These are phyloP conservation scores for Amphiura filiformis DNA, from an alignment of 35 echinoderm and acorn worm genomes.

Conservation along the genomic window DNA sequence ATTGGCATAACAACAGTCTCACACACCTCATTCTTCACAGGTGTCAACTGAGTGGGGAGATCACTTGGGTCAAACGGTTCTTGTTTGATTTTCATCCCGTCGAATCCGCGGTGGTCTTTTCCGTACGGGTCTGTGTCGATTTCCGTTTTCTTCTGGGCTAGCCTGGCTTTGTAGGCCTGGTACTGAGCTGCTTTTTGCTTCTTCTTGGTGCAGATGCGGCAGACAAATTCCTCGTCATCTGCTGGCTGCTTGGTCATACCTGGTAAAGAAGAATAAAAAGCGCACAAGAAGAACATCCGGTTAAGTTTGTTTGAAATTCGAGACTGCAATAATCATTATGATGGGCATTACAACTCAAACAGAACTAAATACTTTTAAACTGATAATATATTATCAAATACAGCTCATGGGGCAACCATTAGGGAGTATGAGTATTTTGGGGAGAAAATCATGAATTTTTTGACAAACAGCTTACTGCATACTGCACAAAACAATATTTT, in stretches of 20 bases:
- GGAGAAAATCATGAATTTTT: no score
- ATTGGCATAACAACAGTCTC: neutral
- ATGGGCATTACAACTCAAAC: no score
- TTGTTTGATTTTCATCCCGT: conserved; percentile 5
- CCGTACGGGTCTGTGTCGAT: neutral
- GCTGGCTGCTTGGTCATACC: conserved; percentile 85
- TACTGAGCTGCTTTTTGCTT: conserved; percentile 58
- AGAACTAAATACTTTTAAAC: no score
- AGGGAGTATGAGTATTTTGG: no score
- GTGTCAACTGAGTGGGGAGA: neutral
- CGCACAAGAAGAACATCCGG: no score
- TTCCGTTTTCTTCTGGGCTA: conserved; percentile 13
- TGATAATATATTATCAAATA: no score
- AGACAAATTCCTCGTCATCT: conserved; percentile 92
- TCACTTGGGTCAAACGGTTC: neutral
- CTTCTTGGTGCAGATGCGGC: conserved; percentile 69
- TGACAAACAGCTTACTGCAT: no score
- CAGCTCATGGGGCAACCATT: no score
- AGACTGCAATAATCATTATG: no score
- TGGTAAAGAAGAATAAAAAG: conserved; percentile 12
- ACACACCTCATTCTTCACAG: neutral
- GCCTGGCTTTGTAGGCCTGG: conserved; percentile 39
- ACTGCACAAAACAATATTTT: no score
- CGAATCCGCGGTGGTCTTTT: neutral
- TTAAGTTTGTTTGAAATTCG: no score